These are phyloP conservation scores for Drosophila teissieri DNA, from an alignment of 1,140 invertebrate genomes.

Conservation along the genomic window DNA sequence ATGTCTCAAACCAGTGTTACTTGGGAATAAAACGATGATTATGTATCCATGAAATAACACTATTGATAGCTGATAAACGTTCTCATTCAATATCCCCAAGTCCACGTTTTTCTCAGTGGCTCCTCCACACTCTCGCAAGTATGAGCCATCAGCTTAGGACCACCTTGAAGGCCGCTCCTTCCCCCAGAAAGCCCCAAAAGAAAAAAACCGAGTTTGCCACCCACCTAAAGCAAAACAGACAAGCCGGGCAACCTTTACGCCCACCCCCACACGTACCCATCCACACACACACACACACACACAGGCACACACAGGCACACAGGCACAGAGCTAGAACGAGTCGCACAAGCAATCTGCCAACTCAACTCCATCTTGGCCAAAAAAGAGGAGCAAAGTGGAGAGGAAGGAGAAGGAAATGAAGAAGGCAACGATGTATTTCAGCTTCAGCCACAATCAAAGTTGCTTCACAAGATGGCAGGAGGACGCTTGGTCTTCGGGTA, in stretches of 20 bases:
- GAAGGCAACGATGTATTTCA: slow-evolving; percentile 69
- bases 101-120: slow-evolving; percentile 44
- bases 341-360: slow-evolving; percentile 54
- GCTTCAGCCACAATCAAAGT: slow-evolving; percentile 81
- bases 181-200: slow-evolving; percentile 13
- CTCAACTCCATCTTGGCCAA: slow-evolving; percentile 79
- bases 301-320: slow-evolving; percentile 14
- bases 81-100: background rate
- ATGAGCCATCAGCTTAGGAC: slow-evolving; percentile 69
- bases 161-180: slow-evolving; percentile 16
- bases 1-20: too few species aligned
- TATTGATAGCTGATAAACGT: background rate
- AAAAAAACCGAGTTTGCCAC: slow-evolving; percentile 42
- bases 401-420: slow-evolving; percentile 52
- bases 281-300: slow-evolving; percentile 33
- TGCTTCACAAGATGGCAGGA: slow-evolving; percentile 47
- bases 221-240: slow-evolving; percentile 71
- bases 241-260: slow-evolving; percentile 54
- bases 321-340: slow-evolving; percentile 27
- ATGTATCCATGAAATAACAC: too few species aligned
- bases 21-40: too few species aligned
- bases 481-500: slow-evolving; percentile 31
- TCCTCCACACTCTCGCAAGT: slow-evolving; percentile 47
- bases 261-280: slow-evolving; percentile 6
- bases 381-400: slow-evolving; percentile 47